These are phyloP conservation scores for Drosophila engyochracea DNA, from an alignment of 2,888 invertebrate species.

Conservation along the genomic window DNA sequence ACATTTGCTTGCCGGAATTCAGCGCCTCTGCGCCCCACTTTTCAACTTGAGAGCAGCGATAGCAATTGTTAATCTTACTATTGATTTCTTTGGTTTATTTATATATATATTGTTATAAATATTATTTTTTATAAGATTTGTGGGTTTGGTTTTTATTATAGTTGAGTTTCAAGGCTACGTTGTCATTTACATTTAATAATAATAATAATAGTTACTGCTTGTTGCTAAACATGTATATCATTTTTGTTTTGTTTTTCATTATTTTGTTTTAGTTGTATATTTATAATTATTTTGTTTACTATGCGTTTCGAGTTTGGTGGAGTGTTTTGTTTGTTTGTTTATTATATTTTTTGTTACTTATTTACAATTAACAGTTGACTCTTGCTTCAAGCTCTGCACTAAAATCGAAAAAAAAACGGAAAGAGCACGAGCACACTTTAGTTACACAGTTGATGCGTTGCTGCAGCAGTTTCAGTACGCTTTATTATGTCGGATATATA, in stretches of 20 bases:
- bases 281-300: slow-evolving; percentile 48
- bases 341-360: slow-evolving; percentile 66
- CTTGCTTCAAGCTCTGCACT: slow-evolving; percentile 62
- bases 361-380: slow-evolving; percentile 70
- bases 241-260: slow-evolving; percentile 32
- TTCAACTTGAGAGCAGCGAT: slow-evolving; percentile 5
- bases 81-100: slow-evolving; percentile 16
- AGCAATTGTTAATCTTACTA: slow-evolving; percentile 6
- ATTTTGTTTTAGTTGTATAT: slow-evolving; percentile 26
- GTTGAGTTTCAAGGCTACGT: slow-evolving; percentile 48
- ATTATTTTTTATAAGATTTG: slow-evolving; percentile 14
- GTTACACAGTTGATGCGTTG: background rate
- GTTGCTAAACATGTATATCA: slow-evolving; percentile 59
- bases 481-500: background rate
- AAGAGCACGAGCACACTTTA: slow-evolving; percentile 9
- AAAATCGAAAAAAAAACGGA: slow-evolving; percentile 21
- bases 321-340: slow-evolving; percentile 56
- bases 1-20: slow-evolving; percentile 77
- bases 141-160: slow-evolving; percentile 16
- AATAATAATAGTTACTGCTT: slow-evolving; percentile 47
- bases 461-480: background rate
- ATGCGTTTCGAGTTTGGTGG: slow-evolving; percentile 59
- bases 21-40: slow-evolving; percentile 37
- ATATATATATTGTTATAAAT: background rate
- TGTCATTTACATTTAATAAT: slow-evolving; percentile 40